Base-by-base conservation (phyloP, 1,140 invertebrate species). In the Zophobas atratus region DNA sequence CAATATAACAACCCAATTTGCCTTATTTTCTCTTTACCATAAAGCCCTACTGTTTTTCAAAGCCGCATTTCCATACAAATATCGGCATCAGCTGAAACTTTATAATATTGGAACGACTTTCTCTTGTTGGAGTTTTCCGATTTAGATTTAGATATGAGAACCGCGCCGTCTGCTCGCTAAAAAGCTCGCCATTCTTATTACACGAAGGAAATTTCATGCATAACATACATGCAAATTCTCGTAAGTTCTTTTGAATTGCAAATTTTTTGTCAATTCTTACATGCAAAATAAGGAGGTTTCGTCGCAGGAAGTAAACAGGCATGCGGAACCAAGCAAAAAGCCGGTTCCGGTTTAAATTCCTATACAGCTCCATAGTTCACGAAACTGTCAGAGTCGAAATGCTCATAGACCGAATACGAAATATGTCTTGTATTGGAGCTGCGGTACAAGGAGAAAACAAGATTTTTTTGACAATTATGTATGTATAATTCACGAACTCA, bases 281-380 rank as follows among this genome's bases (percentile, higher is more conserved):
- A 73, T 73, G 71, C 49, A 73, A 73, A 73, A 73, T 73, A 73
- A 73, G 71, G 51, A 72, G 70, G 71, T 55, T 73, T 73, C 71
- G 71, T 55, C 49, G 56, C 71, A 73, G 71, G 71, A 73, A 55
- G 71, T 73, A 73, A 73, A 41, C 71, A 73, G 71, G 48, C 71
- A 73, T 20, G 35, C 71, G 71, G 71, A 73, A 41, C 34, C 38
- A 36, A 6, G 41, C 33, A 73, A 72, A 73, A 73, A 73, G 46
- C 55, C 49, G 6, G 55, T 73, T 73, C 71, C 71, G 71, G 49
- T 41, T 55, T 73, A 56, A 73, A 41, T 56, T 38, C 63, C 20
- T n/a, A 32, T 60, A 20, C 20, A 20, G 20, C 20, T 34, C n/a
- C 35, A 36, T 60, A 20, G 49, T 51, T 20, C 4, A 20, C n/a